A percentile compares a stretch with the other conserved stretches of the same genome.
phyloP scores from a whole-genome alignment of 2,888 invertebrate genomes.

The Acrobasis repandana region DNA sequence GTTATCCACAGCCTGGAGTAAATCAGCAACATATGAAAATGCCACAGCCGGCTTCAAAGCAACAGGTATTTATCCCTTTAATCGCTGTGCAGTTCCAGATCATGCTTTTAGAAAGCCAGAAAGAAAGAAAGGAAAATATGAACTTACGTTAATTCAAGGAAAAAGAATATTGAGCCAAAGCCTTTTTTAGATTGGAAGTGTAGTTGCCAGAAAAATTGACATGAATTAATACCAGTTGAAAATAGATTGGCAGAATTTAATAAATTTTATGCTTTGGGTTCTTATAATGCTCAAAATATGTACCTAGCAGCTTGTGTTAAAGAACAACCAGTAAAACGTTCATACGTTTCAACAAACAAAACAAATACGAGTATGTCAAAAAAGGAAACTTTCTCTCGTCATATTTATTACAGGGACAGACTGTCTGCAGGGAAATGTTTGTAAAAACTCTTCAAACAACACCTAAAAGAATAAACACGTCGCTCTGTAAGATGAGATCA shows the following conservation, averaged over 20 bases:
- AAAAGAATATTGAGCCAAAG: too few relatives aligned
- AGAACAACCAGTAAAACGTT: constrained; percentile 25
- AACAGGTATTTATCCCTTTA: background rate
- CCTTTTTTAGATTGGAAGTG: constrained; percentile 7
- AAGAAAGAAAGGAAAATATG: too few relatives aligned
- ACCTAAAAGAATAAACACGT: constrained; percentile 24
- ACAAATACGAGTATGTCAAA: constrained; percentile 23
- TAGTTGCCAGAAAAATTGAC: constrained; percentile 25
- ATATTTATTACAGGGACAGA: constrained; percentile 18
- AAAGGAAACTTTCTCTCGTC: constrained; percentile 25
- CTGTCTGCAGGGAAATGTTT: constrained; percentile 27
- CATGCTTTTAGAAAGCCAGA: background rate
- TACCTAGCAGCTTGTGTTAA: constrained; percentile 25
- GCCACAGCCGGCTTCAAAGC: background rate
- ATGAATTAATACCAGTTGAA: constrained; percentile 23
- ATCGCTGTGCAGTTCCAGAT: background rate
- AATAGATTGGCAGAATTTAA: constrained; percentile 26
- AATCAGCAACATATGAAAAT: background rate
- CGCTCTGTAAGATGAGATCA: constrained; percentile 24
- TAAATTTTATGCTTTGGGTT: constrained; percentile 24
- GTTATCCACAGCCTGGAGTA: background rate
- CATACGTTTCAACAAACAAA: constrained; percentile 18
- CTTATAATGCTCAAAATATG: constrained; percentile 27
- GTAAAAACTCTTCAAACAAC: constrained; percentile 29
- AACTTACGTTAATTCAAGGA: too few relatives aligned